A percentile compares a stretch with the other conserved stretches of the same genome.
phyloP scores from a whole-genome alignment of 2,113 vertebrate genomes.

The Ifrita kowaldi region DNA sequence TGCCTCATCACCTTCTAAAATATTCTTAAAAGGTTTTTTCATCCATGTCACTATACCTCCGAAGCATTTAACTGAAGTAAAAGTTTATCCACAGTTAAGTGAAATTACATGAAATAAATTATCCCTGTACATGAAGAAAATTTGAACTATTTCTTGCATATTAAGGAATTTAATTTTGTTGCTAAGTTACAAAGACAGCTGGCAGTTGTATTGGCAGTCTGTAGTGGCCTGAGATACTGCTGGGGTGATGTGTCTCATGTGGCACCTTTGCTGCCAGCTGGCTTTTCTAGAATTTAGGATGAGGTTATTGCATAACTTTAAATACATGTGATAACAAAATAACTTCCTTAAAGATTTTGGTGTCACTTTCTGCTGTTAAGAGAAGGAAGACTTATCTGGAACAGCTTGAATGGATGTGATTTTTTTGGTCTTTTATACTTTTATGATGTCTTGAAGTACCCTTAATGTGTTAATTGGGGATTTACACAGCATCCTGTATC shows the following conservation, averaged over 20 bases:
- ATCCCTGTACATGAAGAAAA: background rate
- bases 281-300: background rate
- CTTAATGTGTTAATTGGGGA: background rate
- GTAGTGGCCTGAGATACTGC: background rate
- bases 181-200: background rate
- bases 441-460: background rate
- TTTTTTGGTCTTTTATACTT: background rate
- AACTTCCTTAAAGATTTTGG: background rate
- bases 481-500: background rate
- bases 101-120: background rate
- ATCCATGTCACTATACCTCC: fast-evolving
- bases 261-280: background rate
- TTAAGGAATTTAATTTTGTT: background rate
- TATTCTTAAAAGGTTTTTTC: background rate
- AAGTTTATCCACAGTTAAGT: background rate
- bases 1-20: background rate
- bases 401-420: background rate
- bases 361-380: background rate
- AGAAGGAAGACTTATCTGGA: background rate
- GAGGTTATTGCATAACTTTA: background rate
- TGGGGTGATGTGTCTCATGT: background rate
- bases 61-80: background rate
- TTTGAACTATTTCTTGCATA: background rate
- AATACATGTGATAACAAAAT: fast-evolving
- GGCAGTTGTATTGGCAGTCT: background rate